Evolutionary conservation across 2,113 vertebrate genomes (phyloP), one percentile per base, ranked within the genome.

Genomic region (Antennarius striatus): DNA sequence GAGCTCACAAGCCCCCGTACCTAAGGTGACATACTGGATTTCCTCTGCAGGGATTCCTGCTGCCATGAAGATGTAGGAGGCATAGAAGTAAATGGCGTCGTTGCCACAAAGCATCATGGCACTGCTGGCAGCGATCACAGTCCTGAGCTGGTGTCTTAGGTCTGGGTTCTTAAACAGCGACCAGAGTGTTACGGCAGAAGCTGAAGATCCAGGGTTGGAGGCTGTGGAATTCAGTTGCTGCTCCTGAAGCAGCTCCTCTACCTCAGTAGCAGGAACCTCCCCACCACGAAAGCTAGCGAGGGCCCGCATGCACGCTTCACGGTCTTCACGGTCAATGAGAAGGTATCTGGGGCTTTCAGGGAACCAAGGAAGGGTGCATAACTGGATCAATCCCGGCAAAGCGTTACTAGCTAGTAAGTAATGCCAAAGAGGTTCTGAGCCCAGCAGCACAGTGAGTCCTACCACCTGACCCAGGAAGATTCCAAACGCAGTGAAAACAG

Each of bases 101-200:
- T 95, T 97, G 6, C 95, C 94, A 0, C 95, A 97, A 11, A 98
- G 94, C 90, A 96, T 95, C 94, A 96, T 93, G 81, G 94, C 93
- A 0, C 94, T 94, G 85, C 94, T 93, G 73, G 96, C 93, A 4
- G 86, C 85, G 39, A 94, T 55, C 11, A 95, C 77, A 0, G 91
- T 93, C 2, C 76, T 49, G 76, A 96, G 86, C 80, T 95, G 95
- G 67, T 88, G 73, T 53, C 91, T 82, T 42, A 95, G 46, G 0
- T 85, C 46, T 0, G 13, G 73, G 11, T 92, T 92, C 43, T 55
- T 77, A 32, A 96, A 78, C 10, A 96, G 81, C 15, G 93, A 91
- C 91, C 93, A 94, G 0, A 89, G 92, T 0, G 90, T 87, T 79
- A 84, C 87, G 0, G 91, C 71, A 0, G 47, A 68, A 0, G 88